Conservation (phyloP, 2,113 vertebrate genomes). For the Baryphthengus martii region DNA sequence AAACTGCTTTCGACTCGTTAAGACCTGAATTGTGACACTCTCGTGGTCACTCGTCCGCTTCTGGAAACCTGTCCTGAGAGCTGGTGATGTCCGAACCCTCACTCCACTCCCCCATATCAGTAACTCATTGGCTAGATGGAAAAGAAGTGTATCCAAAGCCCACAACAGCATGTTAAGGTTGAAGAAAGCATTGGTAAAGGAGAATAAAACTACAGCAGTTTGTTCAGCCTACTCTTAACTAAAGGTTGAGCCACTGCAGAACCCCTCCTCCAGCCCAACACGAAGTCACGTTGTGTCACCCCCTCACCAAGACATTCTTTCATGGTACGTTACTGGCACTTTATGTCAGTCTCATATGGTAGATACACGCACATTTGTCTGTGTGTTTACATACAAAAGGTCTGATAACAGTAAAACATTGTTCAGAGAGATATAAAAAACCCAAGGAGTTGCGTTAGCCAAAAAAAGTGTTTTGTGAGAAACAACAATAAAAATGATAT, state of each 20-base stretch:
- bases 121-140: neutral
- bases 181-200: constrained; percentile 13
- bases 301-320: constrained; percentile 14
- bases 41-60: neutral
- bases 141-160: constrained; percentile 20
- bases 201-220: constrained; percentile 2
- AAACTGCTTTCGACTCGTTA: neutral
- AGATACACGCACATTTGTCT: constrained; percentile 70
- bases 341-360: constrained; percentile 68
- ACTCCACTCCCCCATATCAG: neutral
- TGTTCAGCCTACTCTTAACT: constrained; percentile 4
- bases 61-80: neutral
- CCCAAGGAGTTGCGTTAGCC: constrained; percentile 76
- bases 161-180: constrained; percentile 3
- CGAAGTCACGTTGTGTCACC: neutral
- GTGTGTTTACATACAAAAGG: constrained; percentile 77
- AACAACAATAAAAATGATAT: constrained; percentile 74
- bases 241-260: neutral
- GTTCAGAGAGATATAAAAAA: constrained; percentile 64
- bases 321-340: constrained; percentile 74
- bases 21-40: constrained; percentile 31
- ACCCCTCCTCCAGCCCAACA: neutral
- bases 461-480: constrained; percentile 73
- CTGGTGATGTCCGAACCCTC: neutral
- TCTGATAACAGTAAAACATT: constrained; percentile 74